These are phyloP conservation scores for Vespertilio murinus DNA, from an alignment of 2,797 vertebrate species.

Conservation along the genomic window DNA sequence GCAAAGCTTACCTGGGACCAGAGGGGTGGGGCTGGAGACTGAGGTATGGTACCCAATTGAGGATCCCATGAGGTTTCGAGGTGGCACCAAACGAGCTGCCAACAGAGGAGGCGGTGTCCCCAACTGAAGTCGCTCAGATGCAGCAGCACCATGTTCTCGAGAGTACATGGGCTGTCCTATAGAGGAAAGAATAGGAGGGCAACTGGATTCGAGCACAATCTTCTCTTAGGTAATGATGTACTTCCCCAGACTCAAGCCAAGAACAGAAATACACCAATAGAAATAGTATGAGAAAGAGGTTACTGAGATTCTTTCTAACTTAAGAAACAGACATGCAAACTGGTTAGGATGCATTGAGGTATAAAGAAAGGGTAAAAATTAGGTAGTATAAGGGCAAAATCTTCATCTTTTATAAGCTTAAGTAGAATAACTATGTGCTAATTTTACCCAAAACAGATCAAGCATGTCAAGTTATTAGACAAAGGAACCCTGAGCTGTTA, in stretches of 20 bases:
- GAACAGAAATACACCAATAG: slow-evolving; percentile 59
- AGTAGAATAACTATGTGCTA: background rate
- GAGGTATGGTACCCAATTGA: slow-evolving; percentile 82
- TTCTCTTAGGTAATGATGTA: slow-evolving; percentile 58
- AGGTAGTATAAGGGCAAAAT: background rate
- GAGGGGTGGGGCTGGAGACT: slow-evolving; percentile 80
- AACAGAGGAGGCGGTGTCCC: slow-evolving; percentile 81
- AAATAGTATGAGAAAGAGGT: slow-evolving; percentile 37
- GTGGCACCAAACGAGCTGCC: slow-evolving; percentile 82
- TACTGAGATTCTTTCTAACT: slow-evolving; percentile 43
- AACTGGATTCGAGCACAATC: slow-evolving; percentile 69
- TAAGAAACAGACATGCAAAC: slow-evolving; percentile 55
- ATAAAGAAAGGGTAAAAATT: slow-evolving; percentile 51
- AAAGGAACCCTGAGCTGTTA: slow-evolving; percentile 8
- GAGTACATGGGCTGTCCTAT: slow-evolving; percentile 82
- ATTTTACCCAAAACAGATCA: slow-evolving; percentile 39
- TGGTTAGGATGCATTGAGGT: background rate
- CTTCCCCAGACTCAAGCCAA: slow-evolving; percentile 60
- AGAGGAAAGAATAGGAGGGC: slow-evolving; percentile 78
- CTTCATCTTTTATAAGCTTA: slow-evolving; percentile 22
- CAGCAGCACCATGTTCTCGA: slow-evolving; percentile 81
- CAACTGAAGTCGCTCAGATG: slow-evolving; percentile 81
- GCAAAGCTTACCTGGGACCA: slow-evolving; percentile 81
- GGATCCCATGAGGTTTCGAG: slow-evolving; percentile 82
- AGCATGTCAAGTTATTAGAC: background rate